Evolutionary conservation across 2,797 vertebrate species (phyloP).

Genomic region (Microctenopoma stevenorrisi): DNA sequence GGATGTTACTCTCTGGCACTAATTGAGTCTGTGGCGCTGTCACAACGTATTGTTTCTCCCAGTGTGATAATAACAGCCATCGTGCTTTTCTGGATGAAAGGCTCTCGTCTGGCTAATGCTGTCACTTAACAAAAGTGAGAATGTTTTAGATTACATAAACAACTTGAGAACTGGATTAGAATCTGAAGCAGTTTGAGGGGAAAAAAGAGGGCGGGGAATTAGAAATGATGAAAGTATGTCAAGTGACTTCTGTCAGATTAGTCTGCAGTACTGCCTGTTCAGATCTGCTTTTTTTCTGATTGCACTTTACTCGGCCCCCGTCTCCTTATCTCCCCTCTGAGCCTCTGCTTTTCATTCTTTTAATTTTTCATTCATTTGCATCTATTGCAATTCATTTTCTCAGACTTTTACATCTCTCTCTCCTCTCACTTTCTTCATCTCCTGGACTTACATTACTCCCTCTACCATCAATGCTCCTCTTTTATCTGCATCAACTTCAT

Average conservation of each 20-base stretch:
- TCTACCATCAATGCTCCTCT: background rate
- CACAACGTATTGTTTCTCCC: conserved; percentile 57
- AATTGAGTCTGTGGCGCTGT: conserved; percentile 55
- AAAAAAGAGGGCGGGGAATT: conserved; percentile 52
- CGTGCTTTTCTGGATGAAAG: conserved; percentile 51
- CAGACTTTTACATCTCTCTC: background rate
- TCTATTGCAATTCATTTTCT: background rate
- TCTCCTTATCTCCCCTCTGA: background rate
- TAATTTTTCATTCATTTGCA: background rate
- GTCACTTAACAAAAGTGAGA: conserved; percentile 57
- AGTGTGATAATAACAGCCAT: conserved; percentile 57
- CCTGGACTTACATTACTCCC: background rate
- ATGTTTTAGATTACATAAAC: conserved; percentile 47
- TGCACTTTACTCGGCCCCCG: conserved; percentile 16
- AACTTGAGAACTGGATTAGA: conserved; percentile 33
- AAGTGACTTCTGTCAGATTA: conserved; percentile 60
- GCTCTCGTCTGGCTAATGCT: conserved; percentile 43
- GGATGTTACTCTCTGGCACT: conserved; percentile 44
- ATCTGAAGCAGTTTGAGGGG: conserved; percentile 36
- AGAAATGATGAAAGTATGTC: conserved; percentile 57
- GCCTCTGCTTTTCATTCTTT: background rate
- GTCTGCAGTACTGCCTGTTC: conserved; percentile 37
- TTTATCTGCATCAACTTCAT: background rate
- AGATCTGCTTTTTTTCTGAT: conserved; percentile 25
- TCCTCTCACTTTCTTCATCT: background rate